phyloP scores from a whole-genome alignment of 1,140 invertebrate genomes.

The Belonocnema kinseyi region DNA sequence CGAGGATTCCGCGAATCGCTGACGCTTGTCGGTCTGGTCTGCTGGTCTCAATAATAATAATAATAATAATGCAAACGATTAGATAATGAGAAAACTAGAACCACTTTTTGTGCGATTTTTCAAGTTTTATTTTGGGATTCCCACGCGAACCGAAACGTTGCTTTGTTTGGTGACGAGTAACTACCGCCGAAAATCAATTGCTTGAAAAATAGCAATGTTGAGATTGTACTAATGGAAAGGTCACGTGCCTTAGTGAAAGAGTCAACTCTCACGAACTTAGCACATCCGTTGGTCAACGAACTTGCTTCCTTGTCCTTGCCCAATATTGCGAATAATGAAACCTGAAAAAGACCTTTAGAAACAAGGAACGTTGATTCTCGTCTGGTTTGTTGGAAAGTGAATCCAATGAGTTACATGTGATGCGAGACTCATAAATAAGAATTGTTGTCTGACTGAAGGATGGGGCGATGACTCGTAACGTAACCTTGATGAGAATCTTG shows the following conservation, averaged over 20 bases:
- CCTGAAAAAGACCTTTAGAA: neutral
- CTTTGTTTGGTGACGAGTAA: neutral
- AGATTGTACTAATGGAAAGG: slow-evolving; percentile 14
- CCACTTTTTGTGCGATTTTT: neutral
- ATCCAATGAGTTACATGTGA: too few relatives aligned
- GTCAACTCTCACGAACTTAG: neutral
- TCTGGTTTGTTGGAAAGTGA: too few relatives aligned
- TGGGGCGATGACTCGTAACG: slow-evolving; percentile 19
- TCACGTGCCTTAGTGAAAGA: slow-evolving; percentile 9
- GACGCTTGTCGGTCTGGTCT: neutral
- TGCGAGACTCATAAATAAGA: too few relatives aligned
- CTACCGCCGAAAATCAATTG: neutral
- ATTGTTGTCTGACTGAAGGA: slow-evolving; percentile 2
- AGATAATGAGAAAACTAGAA: slow-evolving; percentile 1
- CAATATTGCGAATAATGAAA: neutral
- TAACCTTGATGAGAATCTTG: slow-evolving; percentile 8
- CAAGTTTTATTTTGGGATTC: neutral
- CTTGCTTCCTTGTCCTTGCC: neutral
- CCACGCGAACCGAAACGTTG: neutral
- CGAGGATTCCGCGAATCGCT: slow-evolving; percentile 8
- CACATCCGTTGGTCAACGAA: neutral
- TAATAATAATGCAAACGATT: neutral
- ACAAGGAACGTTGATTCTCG: too few relatives aligned
- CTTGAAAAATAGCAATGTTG: neutral
- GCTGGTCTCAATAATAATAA: slow-evolving; percentile 21